phyloP scores from a whole-genome alignment of 2,888 invertebrate genomes.

The Cryptus armator region DNA sequence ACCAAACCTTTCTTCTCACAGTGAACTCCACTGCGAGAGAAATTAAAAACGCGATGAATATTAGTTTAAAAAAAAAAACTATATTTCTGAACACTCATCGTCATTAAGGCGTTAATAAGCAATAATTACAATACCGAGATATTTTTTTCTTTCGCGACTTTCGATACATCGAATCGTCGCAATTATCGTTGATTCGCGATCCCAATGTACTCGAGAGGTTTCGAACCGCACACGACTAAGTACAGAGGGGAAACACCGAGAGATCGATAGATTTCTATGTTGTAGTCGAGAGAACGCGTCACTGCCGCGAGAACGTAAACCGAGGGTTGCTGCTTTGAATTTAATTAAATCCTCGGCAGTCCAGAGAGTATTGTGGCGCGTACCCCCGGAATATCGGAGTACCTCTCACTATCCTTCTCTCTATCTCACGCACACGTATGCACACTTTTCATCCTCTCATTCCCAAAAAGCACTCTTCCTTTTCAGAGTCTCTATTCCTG shows the following conservation, averaged over 20 bases:
- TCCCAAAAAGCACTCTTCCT: constrained; percentile 36
- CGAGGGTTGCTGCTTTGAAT: constrained; percentile 70
- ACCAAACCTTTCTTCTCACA: background rate
- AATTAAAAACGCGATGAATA: too few species aligned
- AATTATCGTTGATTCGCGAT: background rate
- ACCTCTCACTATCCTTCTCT: constrained; percentile 15
- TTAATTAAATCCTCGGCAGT: constrained; percentile 72
- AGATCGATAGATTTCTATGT: background rate
- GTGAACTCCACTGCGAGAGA: background rate
- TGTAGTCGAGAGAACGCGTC: background rate
- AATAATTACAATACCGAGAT: background rate
- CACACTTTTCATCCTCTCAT: constrained; percentile 20
- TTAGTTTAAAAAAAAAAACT: too few species aligned
- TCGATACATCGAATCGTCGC: background rate
- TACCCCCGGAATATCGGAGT: constrained; percentile 21
- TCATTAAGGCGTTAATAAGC: too few species aligned
- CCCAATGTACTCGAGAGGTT: background rate
- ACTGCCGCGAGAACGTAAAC: constrained; percentile 30
- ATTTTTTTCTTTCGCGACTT: background rate
- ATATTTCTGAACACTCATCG: too few species aligned
- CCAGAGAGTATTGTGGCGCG: background rate
- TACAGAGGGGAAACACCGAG: background rate
- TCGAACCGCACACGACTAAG: background rate
- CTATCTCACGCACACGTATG: background rate
- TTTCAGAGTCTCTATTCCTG: constrained; percentile 3